Evolutionary conservation across 2,113 vertebrate genomes (phyloP).

Genomic region (Rhinopomastus cyanomelas): DNA sequence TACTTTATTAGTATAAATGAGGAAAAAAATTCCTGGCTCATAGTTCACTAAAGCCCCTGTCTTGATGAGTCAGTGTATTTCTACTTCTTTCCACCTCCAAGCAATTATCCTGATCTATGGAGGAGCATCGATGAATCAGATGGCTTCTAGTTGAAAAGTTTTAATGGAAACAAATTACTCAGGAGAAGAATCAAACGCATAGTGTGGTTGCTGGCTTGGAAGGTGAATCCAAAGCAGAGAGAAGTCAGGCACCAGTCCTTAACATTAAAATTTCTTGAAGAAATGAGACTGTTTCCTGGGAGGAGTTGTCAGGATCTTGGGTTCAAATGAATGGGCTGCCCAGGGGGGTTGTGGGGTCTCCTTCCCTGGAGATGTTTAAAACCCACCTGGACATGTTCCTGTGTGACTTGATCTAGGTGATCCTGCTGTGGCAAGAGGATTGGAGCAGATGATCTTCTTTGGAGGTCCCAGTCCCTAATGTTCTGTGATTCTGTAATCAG

Average conservation of each 20-base stretch:
- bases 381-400: no score
- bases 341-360: no score
- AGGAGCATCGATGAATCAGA: slow-evolving; percentile 40
- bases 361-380: no score
- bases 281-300: neutral
- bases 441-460: no score
- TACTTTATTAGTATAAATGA: slow-evolving; percentile 24
- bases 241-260: neutral
- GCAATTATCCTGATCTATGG: slow-evolving; percentile 53
- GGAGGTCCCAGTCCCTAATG: no score
- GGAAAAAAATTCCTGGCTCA: slow-evolving; percentile 44
- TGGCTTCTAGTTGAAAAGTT: neutral
- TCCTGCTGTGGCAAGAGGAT: no score
- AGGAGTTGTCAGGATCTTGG: neutral
- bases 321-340: no score
- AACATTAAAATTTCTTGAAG: neutral
- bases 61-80: slow-evolving; percentile 53
- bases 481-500: no score
- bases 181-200: neutral
- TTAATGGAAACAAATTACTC: slow-evolving; percentile 17
- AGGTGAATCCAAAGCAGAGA: neutral
- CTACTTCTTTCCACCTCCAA: slow-evolving; percentile 40
- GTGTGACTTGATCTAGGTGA: no score
- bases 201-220: neutral
- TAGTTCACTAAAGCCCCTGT: neutral